Evolutionary conservation across 2,888 invertebrate species (phyloP), one percentile per base, ranked within the genome.

Genomic region (Iphiclides podalirius): DNA sequence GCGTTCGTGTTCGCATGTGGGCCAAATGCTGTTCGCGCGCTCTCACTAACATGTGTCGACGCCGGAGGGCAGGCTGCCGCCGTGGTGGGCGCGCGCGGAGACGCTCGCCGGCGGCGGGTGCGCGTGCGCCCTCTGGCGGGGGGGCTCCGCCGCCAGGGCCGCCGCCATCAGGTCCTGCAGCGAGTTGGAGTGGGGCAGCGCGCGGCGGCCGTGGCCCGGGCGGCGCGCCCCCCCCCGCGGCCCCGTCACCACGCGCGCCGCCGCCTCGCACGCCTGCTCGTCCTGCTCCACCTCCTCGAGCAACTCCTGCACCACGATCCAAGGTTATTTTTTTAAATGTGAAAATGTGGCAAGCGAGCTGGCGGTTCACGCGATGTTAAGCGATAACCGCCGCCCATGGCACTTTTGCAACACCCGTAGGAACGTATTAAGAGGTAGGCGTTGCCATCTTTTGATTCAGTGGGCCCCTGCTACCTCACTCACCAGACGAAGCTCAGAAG

Each of bases 281-380:
- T 94, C 93, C 67, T 93, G 93, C 76, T 95, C 94, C 58, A 92
- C 95, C 74, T 94, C 92, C 69, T 93, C 91, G 58, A 95, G 87
- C 70, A 95, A 89, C 83, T 94, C 92, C 95, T 95, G 70, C n/a
- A n/a, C n/a, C 9, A n/a, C n/a, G n/a, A n/a, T n/a, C n/a, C n/a
- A n/a, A n/a, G n/a, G n/a, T n/a, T n/a, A n/a, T n/a, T n/a, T n/a
- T n/a, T n/a, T n/a, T n/a, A n/a, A n/a, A n/a, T n/a, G n/a, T n/a
- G n/a, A n/a, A n/a, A n/a, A n/a, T n/a, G n/a, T n/a, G n/a, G n/a
- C n/a, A n/a, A n/a, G n/a, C n/a, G n/a, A n/a, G n/a, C n/a, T n/a
- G n/a, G n/a, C n/a, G n/a, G n/a, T n/a, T n/a, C n/a, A n/a, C n/a
- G n/a, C n/a, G n/a, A n/a, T n/a, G n/a, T n/a, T n/a, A n/a, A n/a